Conservation (phyloP, 2,113 vertebrate species). For the Pyrgilauda ruficollis region DNA sequence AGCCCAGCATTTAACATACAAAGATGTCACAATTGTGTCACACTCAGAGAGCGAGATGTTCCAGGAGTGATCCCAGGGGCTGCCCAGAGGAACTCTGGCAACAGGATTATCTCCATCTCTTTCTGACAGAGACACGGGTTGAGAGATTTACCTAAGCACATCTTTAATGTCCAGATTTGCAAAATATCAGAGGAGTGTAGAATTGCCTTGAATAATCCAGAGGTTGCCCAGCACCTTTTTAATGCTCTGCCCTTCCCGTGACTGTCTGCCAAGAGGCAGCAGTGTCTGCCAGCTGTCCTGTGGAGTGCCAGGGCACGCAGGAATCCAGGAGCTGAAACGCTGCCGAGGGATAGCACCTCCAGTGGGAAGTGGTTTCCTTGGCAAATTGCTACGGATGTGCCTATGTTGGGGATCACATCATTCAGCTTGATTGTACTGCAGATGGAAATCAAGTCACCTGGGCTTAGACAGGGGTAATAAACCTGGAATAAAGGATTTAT, state of each 20-base stretch:
- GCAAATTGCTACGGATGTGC: background rate
- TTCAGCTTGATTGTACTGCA: background rate
- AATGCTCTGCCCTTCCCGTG: background rate
- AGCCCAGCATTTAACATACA: conserved; percentile 24
- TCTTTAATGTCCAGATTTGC: conserved; percentile 19
- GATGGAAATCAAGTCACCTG: background rate
- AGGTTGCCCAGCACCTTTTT: background rate
- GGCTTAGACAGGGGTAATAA: background rate
- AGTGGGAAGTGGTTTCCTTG: background rate
- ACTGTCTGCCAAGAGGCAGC: conserved; percentile 27
- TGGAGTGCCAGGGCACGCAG: background rate
- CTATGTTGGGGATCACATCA: background rate
- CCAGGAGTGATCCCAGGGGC: background rate
- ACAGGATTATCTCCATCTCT: conserved; percentile 25
- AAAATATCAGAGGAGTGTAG: background rate
- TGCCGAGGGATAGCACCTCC: background rate
- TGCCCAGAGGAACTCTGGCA: conserved; percentile 3
- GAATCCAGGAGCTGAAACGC: background rate
- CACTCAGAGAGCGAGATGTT: background rate
- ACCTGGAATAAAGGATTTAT: background rate
- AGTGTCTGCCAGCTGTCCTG: conserved; percentile 1
- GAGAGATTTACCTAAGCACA: conserved; percentile 11
- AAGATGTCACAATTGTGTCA: conserved; percentile 11
- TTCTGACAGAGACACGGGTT: background rate
- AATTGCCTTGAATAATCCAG: background rate